Conservation (phyloP, 2,888 invertebrate genomes). For the Noctuana brunneofusca region DNA sequence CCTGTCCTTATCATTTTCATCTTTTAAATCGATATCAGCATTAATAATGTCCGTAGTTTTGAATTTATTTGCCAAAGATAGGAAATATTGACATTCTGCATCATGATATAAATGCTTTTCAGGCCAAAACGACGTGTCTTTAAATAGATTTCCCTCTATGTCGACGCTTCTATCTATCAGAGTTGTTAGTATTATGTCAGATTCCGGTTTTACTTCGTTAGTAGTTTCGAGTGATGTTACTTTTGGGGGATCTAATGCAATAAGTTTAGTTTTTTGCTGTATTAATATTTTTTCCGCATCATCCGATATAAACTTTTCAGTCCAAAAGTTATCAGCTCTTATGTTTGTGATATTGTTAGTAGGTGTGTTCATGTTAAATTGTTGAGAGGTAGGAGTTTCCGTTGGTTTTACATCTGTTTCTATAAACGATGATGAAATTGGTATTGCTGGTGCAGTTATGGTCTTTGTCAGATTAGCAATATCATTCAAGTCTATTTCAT, state of each 20-base stretch:
- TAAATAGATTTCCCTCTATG: constrained; percentile 59
- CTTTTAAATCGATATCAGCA: constrained; percentile 53
- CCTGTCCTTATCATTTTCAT: constrained; percentile 83
- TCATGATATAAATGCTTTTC: constrained; percentile 85
- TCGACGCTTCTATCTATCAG: not conserved
- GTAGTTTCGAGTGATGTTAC: constrained; percentile 36
- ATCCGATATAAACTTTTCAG: constrained; percentile 59
- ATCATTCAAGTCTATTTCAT: not conserved
- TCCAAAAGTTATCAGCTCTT: constrained; percentile 61
- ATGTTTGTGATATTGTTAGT: constrained; percentile 65
- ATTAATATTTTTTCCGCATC: constrained; percentile 80
- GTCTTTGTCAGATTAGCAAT: not conserved
- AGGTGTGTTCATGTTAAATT: constrained; percentile 53
- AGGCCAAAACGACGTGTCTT: constrained; percentile 83
- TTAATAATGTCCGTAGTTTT: constrained; percentile 55
- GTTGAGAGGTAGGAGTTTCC: constrained; percentile 30
- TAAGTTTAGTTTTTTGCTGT: constrained; percentile 45
- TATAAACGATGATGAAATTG: not conserved
- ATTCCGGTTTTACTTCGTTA: constrained; percentile 36
- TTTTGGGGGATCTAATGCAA: constrained; percentile 32
- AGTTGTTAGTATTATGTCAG: constrained; percentile 36
- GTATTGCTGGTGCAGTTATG: constrained; percentile 26
- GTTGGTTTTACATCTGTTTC: constrained; percentile 8
- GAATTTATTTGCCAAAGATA: constrained; percentile 73
- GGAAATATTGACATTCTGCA: constrained; percentile 85